Evolutionary conservation across 2,888 invertebrate genomes (phyloP), one percentile per base, ranked within the genome.

Genomic region (Dynastes grantii): DNA sequence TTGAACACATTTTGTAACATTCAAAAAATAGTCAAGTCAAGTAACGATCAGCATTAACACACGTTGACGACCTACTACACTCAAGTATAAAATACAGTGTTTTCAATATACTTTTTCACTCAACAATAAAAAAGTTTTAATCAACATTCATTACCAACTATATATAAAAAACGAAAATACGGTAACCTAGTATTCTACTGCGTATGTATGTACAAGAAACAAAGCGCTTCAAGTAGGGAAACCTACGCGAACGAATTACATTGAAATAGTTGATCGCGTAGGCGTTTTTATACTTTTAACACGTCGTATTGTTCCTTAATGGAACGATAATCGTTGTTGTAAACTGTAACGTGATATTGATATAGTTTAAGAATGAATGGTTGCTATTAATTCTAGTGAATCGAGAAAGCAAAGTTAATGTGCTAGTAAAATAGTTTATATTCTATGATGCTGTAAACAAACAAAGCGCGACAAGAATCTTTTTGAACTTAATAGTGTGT

Each of bases 221-320:
- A 16, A 58, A 22, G 22, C 22, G 55, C 13, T 58, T 58, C n/a
- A 16, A 58, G 22, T 16, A 58, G 22, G 16, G 9, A 58, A 58
- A 11, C 67, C 49, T 67, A 67, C 49, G 16, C 67, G 16, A 67
- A 67, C 45, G 49, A 45, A 49, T 73, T 73, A 58, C 73, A 58
- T 58, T 22, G 8, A 58, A 58, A 37, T 61, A 51, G 55, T 22
- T 40, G 37, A 73, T 40, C 11, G 58, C 51, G 73, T 73, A 58
- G 73, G 73, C 22, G 73, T 40, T 45, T 73, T 73, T 58, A 58
- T 73, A 73, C 58, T 67, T 67, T 67, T 67, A 67, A 67, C 67
- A 67, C 45, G 67, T 67, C 67, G 67, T 67, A 67, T 40, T 67
- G 67, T 67, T 67, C 9, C 11, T 67, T 45, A 67, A 67, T 67